These are phyloP conservation scores for Auanema freiburgensis DNA, from an alignment of 2,888 invertebrate species.

Conservation along the genomic window DNA sequence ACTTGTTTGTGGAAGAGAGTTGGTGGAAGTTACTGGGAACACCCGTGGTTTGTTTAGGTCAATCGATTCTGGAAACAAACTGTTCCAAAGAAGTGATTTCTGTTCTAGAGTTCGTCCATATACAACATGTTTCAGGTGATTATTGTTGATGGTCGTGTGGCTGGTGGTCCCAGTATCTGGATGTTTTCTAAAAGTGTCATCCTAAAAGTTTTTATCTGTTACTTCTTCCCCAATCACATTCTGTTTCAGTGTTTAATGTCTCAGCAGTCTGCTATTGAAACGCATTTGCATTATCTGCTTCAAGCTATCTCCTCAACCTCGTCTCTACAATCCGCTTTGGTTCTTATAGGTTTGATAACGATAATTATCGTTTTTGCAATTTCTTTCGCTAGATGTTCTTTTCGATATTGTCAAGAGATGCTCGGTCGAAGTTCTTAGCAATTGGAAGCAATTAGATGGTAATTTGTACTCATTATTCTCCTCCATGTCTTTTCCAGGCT, in stretches of 20 bases:
- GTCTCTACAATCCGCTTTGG: constrained; percentile 33
- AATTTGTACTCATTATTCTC: background rate
- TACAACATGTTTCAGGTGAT: constrained; percentile 12
- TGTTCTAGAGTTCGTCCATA: background rate
- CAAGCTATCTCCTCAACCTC: constrained; percentile 34
- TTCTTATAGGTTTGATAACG: constrained; percentile 32
- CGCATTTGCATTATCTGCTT: constrained; percentile 29
- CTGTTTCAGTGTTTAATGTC: constrained; percentile 7
- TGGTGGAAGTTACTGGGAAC: background rate
- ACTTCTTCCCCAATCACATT: background rate
- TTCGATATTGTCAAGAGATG: constrained; percentile 36
- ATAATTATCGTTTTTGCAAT: background rate
- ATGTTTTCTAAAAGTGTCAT: constrained; percentile 25
- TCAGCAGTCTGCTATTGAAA: constrained; percentile 20
- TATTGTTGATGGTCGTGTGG: constrained; percentile 33
- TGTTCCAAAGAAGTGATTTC: background rate
- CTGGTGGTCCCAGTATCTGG: constrained; percentile 35
- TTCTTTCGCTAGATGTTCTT: constrained; percentile 32
- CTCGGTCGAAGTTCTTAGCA: constrained; percentile 43
- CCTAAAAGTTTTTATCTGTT: constrained; percentile 8
- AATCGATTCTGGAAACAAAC: no score
- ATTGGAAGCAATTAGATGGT: constrained; percentile 38
- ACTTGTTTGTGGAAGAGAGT: background rate
- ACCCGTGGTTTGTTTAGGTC: background rate
- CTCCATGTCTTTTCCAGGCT: background rate